Conservation (phyloP, 2,888 invertebrate species). For the Callosobruchus maculatus region DNA sequence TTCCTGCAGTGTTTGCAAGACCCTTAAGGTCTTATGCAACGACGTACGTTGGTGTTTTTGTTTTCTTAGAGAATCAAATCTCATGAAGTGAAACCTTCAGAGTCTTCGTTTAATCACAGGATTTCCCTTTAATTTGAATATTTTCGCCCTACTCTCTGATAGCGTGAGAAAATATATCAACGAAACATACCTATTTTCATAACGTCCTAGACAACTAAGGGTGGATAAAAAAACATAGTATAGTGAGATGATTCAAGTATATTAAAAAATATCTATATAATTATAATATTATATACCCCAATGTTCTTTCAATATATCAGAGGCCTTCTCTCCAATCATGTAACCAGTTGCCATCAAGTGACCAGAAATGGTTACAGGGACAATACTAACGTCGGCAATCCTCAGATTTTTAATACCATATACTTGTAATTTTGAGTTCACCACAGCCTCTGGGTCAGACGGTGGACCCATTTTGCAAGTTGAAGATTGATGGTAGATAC, state of each 20-base stretch:
- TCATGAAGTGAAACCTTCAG: no score
- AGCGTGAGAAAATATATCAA: no score
- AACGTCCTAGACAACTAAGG: no score
- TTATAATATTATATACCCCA: neutral
- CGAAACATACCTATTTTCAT: no score
- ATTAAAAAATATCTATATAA: neutral
- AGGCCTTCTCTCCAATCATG: neutral
- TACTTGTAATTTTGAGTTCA: constrained; percentile 53
- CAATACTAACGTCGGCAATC: constrained; percentile 55
- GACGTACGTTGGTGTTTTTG: no score
- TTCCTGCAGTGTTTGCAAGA: no score
- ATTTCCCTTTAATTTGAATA: no score
- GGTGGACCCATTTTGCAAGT: constrained; percentile 56
- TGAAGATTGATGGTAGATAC: constrained; percentile 53
- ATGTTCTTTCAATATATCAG: neutral
- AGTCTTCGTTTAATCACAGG: no score
- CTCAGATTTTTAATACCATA: constrained; percentile 52
- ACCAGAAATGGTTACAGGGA: constrained; percentile 52
- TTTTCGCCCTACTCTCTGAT: no score
- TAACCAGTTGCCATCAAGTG: constrained; percentile 48
- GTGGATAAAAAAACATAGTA: neutral
- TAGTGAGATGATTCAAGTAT: neutral
- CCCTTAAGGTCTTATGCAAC: no score
- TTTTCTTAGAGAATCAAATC: no score
- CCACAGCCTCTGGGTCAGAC: constrained; percentile 53